These are phyloP conservation scores for Drosophila carrolli DNA, from an alignment of 1,140 invertebrate species.

Conservation along the genomic window DNA sequence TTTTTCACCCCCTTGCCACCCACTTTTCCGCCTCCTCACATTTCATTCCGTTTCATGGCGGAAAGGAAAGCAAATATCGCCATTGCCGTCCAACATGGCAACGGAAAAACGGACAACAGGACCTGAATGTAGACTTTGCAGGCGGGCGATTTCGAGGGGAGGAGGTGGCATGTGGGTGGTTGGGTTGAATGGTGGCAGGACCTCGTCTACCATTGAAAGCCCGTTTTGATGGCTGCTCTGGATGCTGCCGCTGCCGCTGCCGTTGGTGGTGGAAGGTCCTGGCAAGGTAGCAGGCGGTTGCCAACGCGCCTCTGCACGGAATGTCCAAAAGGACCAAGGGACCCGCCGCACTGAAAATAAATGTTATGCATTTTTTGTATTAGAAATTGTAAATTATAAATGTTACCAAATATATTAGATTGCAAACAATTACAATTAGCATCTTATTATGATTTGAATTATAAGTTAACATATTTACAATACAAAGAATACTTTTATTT, in stretches of 20 bases:
- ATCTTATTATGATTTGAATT: too few relatives aligned
- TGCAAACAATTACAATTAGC: too few relatives aligned
- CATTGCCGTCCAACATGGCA: constrained; percentile 62
- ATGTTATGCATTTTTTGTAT: too few relatives aligned
- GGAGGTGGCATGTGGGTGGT: constrained; percentile 3
- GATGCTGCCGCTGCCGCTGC: constrained; percentile 7
- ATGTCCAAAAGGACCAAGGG: constrained; percentile 72
- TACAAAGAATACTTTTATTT: too few relatives aligned
- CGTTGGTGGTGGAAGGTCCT: constrained; percentile 20
- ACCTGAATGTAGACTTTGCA: constrained; percentile 28
- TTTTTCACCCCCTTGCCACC: constrained; percentile 5
- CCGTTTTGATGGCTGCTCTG: constrained; percentile 67
- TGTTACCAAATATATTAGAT: too few relatives aligned
- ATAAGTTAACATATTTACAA: too few relatives aligned
- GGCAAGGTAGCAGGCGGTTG: constrained; percentile 64
- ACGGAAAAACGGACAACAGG: constrained; percentile 63
- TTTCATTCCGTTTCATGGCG: constrained; percentile 47
- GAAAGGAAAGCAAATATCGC: constrained; percentile 65
- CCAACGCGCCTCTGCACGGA: constrained; percentile 48
- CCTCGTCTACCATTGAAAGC: constrained; percentile 77
- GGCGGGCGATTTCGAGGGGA: constrained; percentile 5
- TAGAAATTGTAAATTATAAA: too few relatives aligned
- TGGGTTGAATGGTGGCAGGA: constrained; percentile 3
- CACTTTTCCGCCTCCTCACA: constrained; percentile 12
- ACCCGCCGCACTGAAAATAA: constrained; percentile 19